Base-by-base conservation (phyloP, 1,140 invertebrate species). In the Bradynema listronoti region DNA sequence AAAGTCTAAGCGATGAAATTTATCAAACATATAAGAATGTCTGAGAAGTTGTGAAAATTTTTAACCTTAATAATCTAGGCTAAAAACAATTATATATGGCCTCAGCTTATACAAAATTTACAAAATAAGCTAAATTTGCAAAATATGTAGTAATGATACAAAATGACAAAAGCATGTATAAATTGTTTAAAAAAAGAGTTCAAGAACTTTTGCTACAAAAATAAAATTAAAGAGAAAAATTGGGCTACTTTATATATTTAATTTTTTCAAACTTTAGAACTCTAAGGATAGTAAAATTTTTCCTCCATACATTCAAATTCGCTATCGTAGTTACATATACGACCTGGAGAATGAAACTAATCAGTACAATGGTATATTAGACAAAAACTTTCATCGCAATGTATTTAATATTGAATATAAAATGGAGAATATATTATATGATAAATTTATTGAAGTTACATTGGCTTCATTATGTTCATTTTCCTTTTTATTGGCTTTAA, bases 231-330 rank as follows among this genome's bases (percentile, higher is more conserved):
- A n/a, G n/a, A n/a, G n/a, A n/a, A n/a, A n/a, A n/a, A n/a, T n/a
- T n/a, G n/a, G 22, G 1, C 25, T 45, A 29, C 25, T 19, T 11
- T 14, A 11, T 14, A 47, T 55, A 19, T 19, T 16, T 14, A 39
- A 46, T 9, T 45, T 33, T 2, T 30, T 66, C 2, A 4, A 43
- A n/a, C 24, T 58, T 57, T 63, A 77, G 33, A 62, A 65, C 14
- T 63, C 63, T 0, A 34, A 42, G 24, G 72, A 80, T 43, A 81
- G 81, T 0, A 52, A 63, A 7, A 82, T 82, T 49, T 79, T 75
- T 56, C 73, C 79, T 5, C 81, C 81, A 22, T 80, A 79, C 53
- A 52, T 82, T 27, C 61, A 67, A 30, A 71, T 82, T 27, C 66
- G 68, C 1, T 80, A 81, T 62, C 14, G 19, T 57, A 63, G 66